Evolutionary conservation across 2,797 vertebrate species (phyloP), one percentile per base, ranked within the genome.

Genomic region (Enteromius trimaculatus): DNA sequence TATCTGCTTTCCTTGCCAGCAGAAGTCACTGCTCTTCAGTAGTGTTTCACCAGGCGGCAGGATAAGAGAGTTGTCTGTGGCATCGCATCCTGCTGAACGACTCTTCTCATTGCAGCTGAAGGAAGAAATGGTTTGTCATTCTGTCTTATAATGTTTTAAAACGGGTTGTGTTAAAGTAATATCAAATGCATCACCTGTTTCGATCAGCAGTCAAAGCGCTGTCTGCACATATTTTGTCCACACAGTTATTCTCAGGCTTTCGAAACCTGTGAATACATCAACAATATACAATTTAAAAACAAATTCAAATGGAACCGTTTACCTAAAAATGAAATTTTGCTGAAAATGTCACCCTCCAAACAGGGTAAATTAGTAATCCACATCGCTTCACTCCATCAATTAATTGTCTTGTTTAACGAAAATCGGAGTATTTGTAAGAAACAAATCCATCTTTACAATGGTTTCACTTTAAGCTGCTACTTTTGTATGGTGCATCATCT

Each of bases 251-350:
- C 0, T 91, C 91, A 23, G 89, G 86, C 85, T 95, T 95, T 89
- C 96, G 96, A 82, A 96, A 91, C 90, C 97, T 98, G 79, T 37
- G 79, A 88, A 84, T 83, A 4, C 77, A 69, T 72, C 69, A 70
- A 9, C 11, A 31, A 42, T 37, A 29, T 47, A 17, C 17, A 3
- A 34, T 42, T 68, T 76, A 68, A 17, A 4, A n/a, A n/a, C n/a
- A n/a, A 17, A 29, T 17, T 31, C n/a, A 44, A 79, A 51, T 14
- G 5, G 26, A 29, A 21, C 21, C 7, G 29, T 53, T 49, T 8
- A 19, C 1, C 8, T 29, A 8, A 74, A 74, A 53, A 53, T 31
- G 0, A 19, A 64, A 17, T 31, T 64, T 17, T 31, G 14, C 26
- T 17, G 14, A 31, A 29, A 31, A 17, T 29, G 14, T 3, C 11